A percentile compares a stretch with the other conserved stretches of the same genome.
These are phyloP conservation scores for Holotrichia oblita DNA, from an alignment of 1,140 invertebrate genomes.

Conservation along the genomic window DNA sequence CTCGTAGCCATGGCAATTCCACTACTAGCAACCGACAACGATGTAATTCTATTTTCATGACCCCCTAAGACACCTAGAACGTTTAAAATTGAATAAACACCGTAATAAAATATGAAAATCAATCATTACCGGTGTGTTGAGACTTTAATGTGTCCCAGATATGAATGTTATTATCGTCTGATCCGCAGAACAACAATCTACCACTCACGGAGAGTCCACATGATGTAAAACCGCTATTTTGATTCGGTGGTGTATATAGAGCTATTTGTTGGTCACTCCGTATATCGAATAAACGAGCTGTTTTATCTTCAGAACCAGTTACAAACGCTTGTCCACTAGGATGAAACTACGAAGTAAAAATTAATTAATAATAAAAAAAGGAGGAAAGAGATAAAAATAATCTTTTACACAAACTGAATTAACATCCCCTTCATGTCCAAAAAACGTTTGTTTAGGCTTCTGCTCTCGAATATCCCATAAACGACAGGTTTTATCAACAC, in stretches of 20 bases:
- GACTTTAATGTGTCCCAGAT: conserved; percentile 89
- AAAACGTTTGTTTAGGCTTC: conserved; percentile 87
- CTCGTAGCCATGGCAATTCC: conserved; percentile 86
- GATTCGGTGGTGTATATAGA: conserved; percentile 76
- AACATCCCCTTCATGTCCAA: conserved; percentile 88
- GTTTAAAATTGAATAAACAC: conserved; percentile 36
- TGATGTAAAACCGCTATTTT: conserved; percentile 84
- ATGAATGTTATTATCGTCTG: conserved; percentile 86
- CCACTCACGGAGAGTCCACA: conserved; percentile 84
- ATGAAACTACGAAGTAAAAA: conserved; percentile 79
- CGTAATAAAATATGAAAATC: not conserved
- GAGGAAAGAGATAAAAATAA: not conserved
- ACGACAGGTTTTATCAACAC: conserved; percentile 85
- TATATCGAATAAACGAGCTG: conserved; percentile 87
- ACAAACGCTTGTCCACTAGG: conserved; percentile 82
- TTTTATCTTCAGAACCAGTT: conserved; percentile 90
- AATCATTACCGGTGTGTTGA: conserved; percentile 74
- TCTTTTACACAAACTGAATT: conserved; percentile 88
- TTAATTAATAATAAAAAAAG: not conserved
- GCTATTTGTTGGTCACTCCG: conserved; percentile 87
- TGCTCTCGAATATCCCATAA: conserved; percentile 85
- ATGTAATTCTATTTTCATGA: conserved; percentile 90
- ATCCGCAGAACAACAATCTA: conserved; percentile 83
- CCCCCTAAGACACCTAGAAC: conserved; percentile 76
- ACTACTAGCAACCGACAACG: conserved; percentile 79